Percentiles rank a stretch among this genome's conserved stretches.
These are phyloP conservation scores for Ophion obscuratus DNA, from an alignment of 2,888 invertebrate genomes.

Conservation along the genomic window DNA sequence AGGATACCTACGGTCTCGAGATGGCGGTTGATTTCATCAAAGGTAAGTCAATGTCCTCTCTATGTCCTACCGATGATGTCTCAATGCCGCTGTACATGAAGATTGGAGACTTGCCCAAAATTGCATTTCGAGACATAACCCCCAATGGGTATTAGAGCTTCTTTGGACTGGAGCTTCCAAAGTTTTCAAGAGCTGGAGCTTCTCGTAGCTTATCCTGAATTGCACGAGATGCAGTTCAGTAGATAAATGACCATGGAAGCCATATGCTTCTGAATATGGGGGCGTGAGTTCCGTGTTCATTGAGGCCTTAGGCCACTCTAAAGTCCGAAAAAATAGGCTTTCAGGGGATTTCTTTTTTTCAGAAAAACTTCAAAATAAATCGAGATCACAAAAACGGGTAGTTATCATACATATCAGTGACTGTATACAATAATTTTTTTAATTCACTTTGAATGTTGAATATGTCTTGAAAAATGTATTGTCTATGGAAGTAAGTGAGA, in stretches of 20 bases:
- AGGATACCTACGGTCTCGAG: constrained; percentile 95
- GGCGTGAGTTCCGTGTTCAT: not conserved
- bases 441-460: too few relatives aligned
- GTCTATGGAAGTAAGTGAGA: too few relatives aligned
- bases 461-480: too few relatives aligned
- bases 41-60: constrained; percentile 86
- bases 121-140: not conserved
- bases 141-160: not conserved
- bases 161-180: not conserved
- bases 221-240: not conserved
- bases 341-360: too few relatives aligned
- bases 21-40: constrained; percentile 97
- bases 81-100: not conserved
- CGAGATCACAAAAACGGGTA: too few relatives aligned
- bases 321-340: too few relatives aligned
- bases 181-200: not conserved
- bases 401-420: too few relatives aligned
- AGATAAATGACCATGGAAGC: not conserved
- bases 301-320: too few relatives aligned
- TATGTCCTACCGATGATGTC: not conserved
- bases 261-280: not conserved
- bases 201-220: not conserved
- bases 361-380: too few relatives aligned
- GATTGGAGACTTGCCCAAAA: not conserved
- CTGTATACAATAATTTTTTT: too few relatives aligned